A percentile compares a stretch with the other conserved stretches of the same genome.
phyloP scores from a whole-genome alignment of 2,113 vertebrate genomes.

The Neodontobutis hainanensis region DNA sequence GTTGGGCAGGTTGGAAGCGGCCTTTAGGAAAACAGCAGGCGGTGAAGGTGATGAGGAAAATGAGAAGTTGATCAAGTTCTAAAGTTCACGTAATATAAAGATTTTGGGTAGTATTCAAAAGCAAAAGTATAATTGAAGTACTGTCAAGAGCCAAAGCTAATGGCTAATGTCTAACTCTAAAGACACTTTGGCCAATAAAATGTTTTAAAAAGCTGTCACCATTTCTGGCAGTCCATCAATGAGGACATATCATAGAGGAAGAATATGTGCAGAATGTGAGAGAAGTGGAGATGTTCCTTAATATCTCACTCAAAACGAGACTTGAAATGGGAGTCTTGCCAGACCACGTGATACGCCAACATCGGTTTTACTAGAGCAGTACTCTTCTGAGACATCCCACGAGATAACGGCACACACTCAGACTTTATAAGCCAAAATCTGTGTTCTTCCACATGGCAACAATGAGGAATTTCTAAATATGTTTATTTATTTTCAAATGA shows the following conservation, averaged over 20 bases:
- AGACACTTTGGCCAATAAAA: not conserved
- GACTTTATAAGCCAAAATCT: slow-evolving; percentile 7
- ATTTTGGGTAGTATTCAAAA: not conserved
- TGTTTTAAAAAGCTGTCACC: not conserved
- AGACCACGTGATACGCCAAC: not conserved
- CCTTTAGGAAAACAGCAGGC: not conserved
- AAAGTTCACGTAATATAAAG: no score
- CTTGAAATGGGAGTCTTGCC: slow-evolving; percentile 6
- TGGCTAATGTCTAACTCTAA: not conserved
- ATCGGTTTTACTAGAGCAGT: not conserved
- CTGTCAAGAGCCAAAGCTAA: not conserved
- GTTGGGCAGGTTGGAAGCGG: not conserved
- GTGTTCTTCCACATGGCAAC: not conserved
- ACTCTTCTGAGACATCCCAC: not conserved
- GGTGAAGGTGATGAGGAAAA: not conserved
- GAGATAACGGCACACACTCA: slow-evolving; percentile 1
- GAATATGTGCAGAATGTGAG: not conserved
- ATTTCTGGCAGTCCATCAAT: not conserved
- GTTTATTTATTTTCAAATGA: slow-evolving; percentile 14
- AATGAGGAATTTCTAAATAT: slow-evolving; percentile 6
- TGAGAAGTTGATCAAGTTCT: not conserved
- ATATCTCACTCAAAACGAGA: slow-evolving; percentile 3
- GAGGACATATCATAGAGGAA: not conserved
- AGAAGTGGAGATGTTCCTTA: not conserved
- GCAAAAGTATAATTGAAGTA: not conserved